Evolutionary conservation across 2,797 vertebrate species (phyloP), one percentile per base, ranked within the genome.

Genomic region (Urophycis tenuis): DNA sequence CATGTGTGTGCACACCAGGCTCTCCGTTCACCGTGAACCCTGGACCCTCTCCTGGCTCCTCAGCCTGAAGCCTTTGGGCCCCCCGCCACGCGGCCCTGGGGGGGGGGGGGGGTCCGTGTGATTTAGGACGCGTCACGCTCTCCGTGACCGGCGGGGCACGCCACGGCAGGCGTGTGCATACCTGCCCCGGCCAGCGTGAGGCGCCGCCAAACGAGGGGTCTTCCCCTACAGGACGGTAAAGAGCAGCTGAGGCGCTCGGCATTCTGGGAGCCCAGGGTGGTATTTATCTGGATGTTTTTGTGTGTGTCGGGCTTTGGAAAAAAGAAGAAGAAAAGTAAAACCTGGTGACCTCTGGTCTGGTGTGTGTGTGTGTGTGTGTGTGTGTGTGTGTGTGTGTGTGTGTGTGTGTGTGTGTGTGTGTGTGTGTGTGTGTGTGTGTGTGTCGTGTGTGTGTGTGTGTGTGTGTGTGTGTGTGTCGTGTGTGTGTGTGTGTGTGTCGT

Each of bases 211-310:
- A 60, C 29, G 14, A 33, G 19, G 33, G 9, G 15, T 15, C 25
- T 73, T 49, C 72, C 76, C 36, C 10, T n/a, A 31, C 69, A 30
- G 74, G 29, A 45, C 29, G 14, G 2, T 30, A 32, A 71, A 33
- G 69, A 33, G 22, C 31, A 12, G 69, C 69, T n/a, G 11, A 22
- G 74, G 14, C 15, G 25, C 60, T 10, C 34, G 25, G 31, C 60
- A 67, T 67, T 67, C 60, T 67, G 60, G n/a, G 60, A 67, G 53
- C 53, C 53, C 53, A 60, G 74, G 49, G 25, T 41, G 36, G 67
- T 45, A 70, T 71, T 76, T 76, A 41, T 71, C 2, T 67, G 60
- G 15, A n/a, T 75, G 60, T 45, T 45, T 49, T 0, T 17, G 73
- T 53, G 73, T 74, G 53, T 25, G 5, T 1, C 22, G 22, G 5